Conservation (phyloP, 2,113 vertebrate species). For the Myocastor coypus region DNA sequence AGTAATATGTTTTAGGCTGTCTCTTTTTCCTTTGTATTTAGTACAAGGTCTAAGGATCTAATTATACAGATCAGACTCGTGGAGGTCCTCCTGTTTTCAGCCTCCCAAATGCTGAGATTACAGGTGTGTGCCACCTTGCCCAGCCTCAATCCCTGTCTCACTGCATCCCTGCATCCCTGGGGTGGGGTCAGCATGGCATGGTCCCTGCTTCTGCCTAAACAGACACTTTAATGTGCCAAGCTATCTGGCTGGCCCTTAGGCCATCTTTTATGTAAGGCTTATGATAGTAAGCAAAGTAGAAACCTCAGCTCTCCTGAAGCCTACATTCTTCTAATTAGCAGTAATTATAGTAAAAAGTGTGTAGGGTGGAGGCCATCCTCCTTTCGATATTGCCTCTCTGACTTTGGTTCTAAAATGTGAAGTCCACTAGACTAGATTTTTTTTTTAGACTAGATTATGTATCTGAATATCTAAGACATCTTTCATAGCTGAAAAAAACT, state of each 20-base stretch:
- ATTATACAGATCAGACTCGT: no score
- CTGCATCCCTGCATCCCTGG: no score
- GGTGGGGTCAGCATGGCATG: no score
- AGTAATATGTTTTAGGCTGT: background rate
- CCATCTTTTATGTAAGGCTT: background rate
- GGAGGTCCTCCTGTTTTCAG: no score
- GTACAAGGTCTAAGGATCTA: no score
- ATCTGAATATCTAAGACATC: background rate
- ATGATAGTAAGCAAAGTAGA: background rate
- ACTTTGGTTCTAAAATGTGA: background rate
- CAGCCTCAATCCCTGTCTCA: no score
- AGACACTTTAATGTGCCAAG: no score
- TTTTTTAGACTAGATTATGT: fast-evolving
- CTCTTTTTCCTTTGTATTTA: no score
- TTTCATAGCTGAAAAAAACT: background rate
- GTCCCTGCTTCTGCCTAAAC: no score
- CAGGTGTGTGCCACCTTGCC: no score
- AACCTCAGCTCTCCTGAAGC: background rate
- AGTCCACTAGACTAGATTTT: background rate
- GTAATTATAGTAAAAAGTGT: background rate
- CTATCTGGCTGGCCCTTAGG: background rate
- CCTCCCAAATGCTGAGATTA: no score
- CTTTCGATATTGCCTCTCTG: fast-evolving
- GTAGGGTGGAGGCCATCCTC: no score
- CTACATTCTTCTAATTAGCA: background rate